Percentiles rank a stretch among this genome's conserved stretches.
These are phyloP conservation scores for Electrona antarctica DNA, from an alignment of 2,113 vertebrate genomes.

Conservation along the genomic window DNA sequence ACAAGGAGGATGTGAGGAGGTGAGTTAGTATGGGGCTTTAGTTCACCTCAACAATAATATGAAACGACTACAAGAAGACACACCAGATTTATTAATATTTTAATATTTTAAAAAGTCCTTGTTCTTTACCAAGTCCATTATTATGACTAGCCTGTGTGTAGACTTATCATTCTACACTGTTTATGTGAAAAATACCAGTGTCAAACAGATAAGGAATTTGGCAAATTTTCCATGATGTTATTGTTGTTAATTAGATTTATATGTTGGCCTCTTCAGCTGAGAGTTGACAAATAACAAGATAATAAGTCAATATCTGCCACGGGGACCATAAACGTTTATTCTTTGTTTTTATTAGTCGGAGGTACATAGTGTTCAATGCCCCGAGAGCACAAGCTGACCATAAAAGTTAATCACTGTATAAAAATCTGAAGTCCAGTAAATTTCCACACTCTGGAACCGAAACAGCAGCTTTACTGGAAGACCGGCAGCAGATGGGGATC, in stretches of 20 bases:
- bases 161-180: too few species aligned
- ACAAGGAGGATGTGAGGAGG: too few species aligned
- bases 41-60: too few species aligned
- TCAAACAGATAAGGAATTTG: constrained; percentile 55
- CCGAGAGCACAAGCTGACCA: constrained; percentile 79
- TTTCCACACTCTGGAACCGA: constrained; percentile 81
- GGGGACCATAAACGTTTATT: constrained; percentile 82
- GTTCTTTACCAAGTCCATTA: not conserved
- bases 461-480: constrained; percentile 63
- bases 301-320: constrained; percentile 77
- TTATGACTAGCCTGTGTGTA: too few species aligned
- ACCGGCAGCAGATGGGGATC: constrained; percentile 61
- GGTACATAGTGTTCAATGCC: constrained; percentile 80
- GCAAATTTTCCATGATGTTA: constrained; percentile 78
- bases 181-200: not conserved
- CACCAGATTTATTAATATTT: too few species aligned
- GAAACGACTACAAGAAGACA: too few species aligned
- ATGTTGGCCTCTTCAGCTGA: constrained; percentile 73
- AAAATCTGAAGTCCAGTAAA: constrained; percentile 84
- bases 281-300: constrained; percentile 80
- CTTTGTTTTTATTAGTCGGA: constrained; percentile 83
- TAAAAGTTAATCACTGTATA: constrained; percentile 87
- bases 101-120: not conserved
- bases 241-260: constrained; percentile 68
- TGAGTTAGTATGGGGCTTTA: too few species aligned